Base-by-base conservation (phyloP, 2,888 invertebrate species). In the Sinodicranocentrus sp. region DNA sequence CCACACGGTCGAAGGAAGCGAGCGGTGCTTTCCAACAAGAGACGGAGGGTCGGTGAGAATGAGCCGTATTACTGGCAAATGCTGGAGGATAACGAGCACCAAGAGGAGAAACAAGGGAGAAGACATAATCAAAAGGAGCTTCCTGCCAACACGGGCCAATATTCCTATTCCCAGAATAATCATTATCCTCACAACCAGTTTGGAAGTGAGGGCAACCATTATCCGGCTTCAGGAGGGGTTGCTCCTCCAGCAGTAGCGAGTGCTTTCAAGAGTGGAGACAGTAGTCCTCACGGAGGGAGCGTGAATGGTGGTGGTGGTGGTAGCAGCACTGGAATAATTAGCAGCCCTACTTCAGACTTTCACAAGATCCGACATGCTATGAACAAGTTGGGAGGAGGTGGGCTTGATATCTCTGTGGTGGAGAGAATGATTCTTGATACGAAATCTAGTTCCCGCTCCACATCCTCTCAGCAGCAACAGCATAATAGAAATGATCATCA, bases 301-400 rank as follows among this genome's bases (percentile, higher is more conserved):
- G n/a, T n/a, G n/a, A n/a, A n/a, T n/a, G n/a, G 33, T 33, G 33
- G 33, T 3, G 33, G 3, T 17, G 19, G 23, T 25, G 15, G 17
- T 21, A 21, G 59, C 17, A 26, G 54, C 19, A 26, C 10, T 52
- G 21, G 28, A 6, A 65, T 44, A 17, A 23, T 10, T 8, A 39
- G 26, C 6, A 57, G 8, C 19, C 73, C 77, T 5, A 77, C 85
- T 26, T 59, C 80, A 6, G 85, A 83, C 70, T 84, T 85, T 77
- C 88, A 88, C 57, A 87, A 84, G 54, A 87, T 88, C 17, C 84
- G 88, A 33, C 88, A 88, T 52, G 88, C 88, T 13, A 86, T 87
- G 84, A 88, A 85, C 33, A 88, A 88, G 57, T 44, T 88, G 76
- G 86, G 84, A 17, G 86, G 82, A 8, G 85, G 87, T 25, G 87